Evolutionary conservation across 2,888 invertebrate species (phyloP).

Genomic region (Lepidochitona cinerea): DNA sequence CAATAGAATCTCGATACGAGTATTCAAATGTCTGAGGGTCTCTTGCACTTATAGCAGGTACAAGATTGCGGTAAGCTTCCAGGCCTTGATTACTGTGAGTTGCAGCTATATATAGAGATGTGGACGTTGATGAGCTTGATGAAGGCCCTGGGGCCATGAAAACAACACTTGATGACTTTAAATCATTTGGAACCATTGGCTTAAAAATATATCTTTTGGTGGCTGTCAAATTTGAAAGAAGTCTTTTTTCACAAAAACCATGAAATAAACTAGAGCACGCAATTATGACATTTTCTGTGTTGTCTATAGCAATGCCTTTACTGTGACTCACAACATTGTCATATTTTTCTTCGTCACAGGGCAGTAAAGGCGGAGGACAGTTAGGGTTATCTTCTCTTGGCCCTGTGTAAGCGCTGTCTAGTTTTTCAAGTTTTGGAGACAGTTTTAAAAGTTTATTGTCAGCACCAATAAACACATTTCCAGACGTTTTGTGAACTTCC

Average conservation of each 20-base stretch:
- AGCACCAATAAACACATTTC: constrained; percentile 90
- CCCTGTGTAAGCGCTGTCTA: constrained; percentile 77
- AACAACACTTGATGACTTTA: constrained; percentile 92
- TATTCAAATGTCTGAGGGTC: constrained; percentile 88
- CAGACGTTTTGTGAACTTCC: constrained; percentile 91
- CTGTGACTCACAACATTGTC: constrained; percentile 89
- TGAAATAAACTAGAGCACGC: constrained; percentile 93
- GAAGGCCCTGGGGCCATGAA: constrained; percentile 93
- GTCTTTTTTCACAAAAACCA: constrained; percentile 90
- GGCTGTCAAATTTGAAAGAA: constrained; percentile 89
- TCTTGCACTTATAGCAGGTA: constrained; percentile 92
- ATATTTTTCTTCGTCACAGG: constrained; percentile 39
- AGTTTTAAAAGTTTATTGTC: constrained; percentile 93
- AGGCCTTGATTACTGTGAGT: constrained; percentile 73
- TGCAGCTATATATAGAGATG: constrained; percentile 92
- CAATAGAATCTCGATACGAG: constrained; percentile 77
- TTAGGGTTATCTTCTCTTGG: constrained; percentile 87
- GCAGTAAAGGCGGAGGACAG: constrained; percentile 84
- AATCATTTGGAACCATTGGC: constrained; percentile 95
- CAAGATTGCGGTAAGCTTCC: constrained; percentile 74
- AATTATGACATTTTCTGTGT: constrained; percentile 85
- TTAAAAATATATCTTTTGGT: constrained; percentile 79
- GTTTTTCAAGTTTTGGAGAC: constrained; percentile 86
- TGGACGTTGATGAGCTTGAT: constrained; percentile 69
- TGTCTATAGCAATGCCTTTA: constrained; percentile 94